Base-by-base conservation (phyloP, 2,113 vertebrate genomes). In the Scalopus aquaticus region DNA sequence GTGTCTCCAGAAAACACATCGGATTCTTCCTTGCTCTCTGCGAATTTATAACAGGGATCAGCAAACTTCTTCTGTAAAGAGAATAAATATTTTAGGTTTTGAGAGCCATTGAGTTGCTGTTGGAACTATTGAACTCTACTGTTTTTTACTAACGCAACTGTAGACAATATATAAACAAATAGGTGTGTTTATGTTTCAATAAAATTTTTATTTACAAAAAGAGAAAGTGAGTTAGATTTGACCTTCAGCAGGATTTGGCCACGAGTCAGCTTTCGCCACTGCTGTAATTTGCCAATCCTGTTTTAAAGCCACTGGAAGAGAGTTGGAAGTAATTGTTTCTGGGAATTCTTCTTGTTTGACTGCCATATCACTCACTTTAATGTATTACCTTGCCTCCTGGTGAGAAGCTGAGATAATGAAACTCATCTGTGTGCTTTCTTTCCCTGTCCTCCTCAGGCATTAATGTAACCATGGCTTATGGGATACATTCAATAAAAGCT, bases 181-280 rank as follows among this genome's bases (percentile, higher is more conserved):
- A 17, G 20, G 30, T 24, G 7, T 51, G 60, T 56, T 16, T 93
- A 24, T 1, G 20, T 91, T 88, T 92, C 32, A 84, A 64, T 60
- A 77, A 80, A 58, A 78, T 24, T 89, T 51, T 85, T 82, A 82
- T 74, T 88, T 92, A 65, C 46, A 69, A 80, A 90, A 77, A 81
- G 58, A 93, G 70, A 11, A 16, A 58, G 12, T 16, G 12, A 89
- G 37, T 22, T 46, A n/a, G 54, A 80, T 60, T 73, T 84, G 54
- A 26, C 37, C 60, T 24, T 15, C 35, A 60, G 32, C 15, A 39
- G 39, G 20, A 54, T 76, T 90, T 81, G 90, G 58, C 49, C 8
- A 1, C 44, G 51, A 79, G 70, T 83, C 30, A 9, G 69, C 62
- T 91, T 94, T 86, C 20, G 74, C 64, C 69, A 51, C 19, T 16